Base-by-base conservation (phyloP, 1,140 invertebrate species). In the Parasteatoda tepidariorum region DNA sequence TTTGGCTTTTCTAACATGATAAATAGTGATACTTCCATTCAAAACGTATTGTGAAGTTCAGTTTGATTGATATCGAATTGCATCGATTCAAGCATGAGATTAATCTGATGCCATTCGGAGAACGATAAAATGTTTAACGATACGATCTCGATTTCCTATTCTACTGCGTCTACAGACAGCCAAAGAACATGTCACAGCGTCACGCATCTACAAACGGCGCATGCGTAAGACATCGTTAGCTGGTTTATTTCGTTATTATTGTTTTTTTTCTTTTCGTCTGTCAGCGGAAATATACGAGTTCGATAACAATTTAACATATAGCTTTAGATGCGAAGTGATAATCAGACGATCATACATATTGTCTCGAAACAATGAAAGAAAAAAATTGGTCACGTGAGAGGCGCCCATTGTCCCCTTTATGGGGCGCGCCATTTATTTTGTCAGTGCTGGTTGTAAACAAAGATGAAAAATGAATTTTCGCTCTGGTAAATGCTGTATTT, bases 301-400 rank as follows among this genome's bases (percentile, higher is more conserved):
- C 74, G 74, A 78, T 78, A 78, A 78, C 74, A 57, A 64, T 55
- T 66, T 66, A 78, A 78, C 74, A 66, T 78, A 64, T 66, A 66
- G 62, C 62, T 78, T 54, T 30, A 30, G 74, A 78, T 78, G 74
- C 30, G 26, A 54, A 28, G 61, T 38, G 74, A 64, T 78, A 78
- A 66, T 78, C 26, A 31, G 26, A 22, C 26, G 38, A 34, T 66
- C 62, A 66, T 78, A 66, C 30, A 54, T 78, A 78, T 66, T 78
- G 59, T 78, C 59, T 28, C 5, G 62, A 64, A 54, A 78, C 61
- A 78, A 78, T 66, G 74, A 78, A 26, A 28, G 41, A 31, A 55
- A 78, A 30, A 24, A 54, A 66, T 24, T 24, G 15, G 34, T 30
- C 74, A 78, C 74, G 62, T 57, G 74, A 78, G 30, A n/a, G 26